Evolutionary conservation across 2,797 vertebrate species (phyloP), one percentile per base, ranked within the genome.

Genomic region (Streptopelia turtur): DNA sequence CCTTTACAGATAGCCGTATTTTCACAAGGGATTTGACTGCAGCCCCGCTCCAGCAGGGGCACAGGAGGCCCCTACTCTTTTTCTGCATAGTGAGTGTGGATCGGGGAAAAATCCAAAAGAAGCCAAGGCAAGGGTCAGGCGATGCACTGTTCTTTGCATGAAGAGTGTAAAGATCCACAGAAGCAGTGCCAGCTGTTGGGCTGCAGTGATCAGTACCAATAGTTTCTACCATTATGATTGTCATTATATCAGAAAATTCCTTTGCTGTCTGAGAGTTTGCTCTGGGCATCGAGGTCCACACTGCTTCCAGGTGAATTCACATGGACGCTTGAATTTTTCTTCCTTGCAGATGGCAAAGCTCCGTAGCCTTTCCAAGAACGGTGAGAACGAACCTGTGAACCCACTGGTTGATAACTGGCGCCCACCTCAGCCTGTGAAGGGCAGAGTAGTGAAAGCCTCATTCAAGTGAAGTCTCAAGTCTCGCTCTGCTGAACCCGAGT

Each of bases 361-460:
- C 96, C 98, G 99, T 41, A 96, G 96, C 94, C 98, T 99, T 83
- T 98, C 98, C 57, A 98, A 99, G 97, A 99, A 98, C 0, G 53
- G 64, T 1, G 98, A 99, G 85, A 98, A 98, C 0, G 99, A 99
- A 43, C 78, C 98, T 4, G 74, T 97, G 3, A 98, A 96, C 87
- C 98, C 98, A 87, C 98, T 99, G 97, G 97, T 98, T 95, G 96
- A 99, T 97, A 99, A 99, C 98, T 99, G 98, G 98, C 99, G 99
- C 15, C 99, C 99, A 13, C 98, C 98, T 2, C 99, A 99, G 97
- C 98, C 99, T 10, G 93, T 99, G 78, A 99, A 99, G 89, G 98
- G 97, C 81, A 98, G 99, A 91, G 5, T 96, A 64, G 98, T 99
- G 94, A 98, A 94, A 81, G 98, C 99, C 65, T 99, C 98, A 3